A percentile compares a stretch with the other conserved stretches of the same genome.
phyloP scores from a whole-genome alignment of 2,797 vertebrate species.

The Urophycis tenuis region DNA sequence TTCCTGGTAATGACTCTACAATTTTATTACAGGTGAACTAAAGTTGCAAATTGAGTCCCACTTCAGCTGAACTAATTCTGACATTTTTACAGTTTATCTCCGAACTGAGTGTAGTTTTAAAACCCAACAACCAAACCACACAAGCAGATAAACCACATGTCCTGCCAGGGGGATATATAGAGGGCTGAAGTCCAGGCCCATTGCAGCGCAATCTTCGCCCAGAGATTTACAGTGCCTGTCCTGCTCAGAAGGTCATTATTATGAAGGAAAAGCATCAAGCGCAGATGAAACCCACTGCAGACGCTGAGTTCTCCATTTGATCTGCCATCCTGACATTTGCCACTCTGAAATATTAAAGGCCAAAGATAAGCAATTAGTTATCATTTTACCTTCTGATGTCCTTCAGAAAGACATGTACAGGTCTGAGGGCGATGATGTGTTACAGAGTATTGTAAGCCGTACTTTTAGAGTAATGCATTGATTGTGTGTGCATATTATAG shows the following conservation, averaged over 20 bases:
- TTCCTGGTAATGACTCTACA: no score
- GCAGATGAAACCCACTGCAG: conserved; percentile 32
- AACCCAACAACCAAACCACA: not conserved
- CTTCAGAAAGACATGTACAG: no score
- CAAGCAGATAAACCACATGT: conserved; percentile 42
- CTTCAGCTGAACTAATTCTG: no score
- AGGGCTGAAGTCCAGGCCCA: conserved; percentile 36
- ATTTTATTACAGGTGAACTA: no score
- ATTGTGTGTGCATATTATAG: not conserved
- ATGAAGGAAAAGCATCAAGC: conserved; percentile 46
- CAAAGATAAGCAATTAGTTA: not conserved
- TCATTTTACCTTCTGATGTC: not conserved
- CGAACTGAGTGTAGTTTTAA: not conserved
- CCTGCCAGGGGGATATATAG: conserved; percentile 49
- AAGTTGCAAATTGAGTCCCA: no score
- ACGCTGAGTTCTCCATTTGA: not conserved
- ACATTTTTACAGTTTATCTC: no score
- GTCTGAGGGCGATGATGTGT: not conserved
- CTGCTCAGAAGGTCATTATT: conserved; percentile 61
- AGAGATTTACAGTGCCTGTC: conserved; percentile 55
- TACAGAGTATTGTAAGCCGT: not conserved
- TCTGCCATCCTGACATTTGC: not conserved
- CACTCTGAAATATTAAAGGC: not conserved
- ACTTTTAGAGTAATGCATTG: not conserved
- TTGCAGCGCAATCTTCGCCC: conserved; percentile 43